Conservation (phyloP, 1,140 invertebrate genomes). For the Sitodiplosis mosellana region DNA sequence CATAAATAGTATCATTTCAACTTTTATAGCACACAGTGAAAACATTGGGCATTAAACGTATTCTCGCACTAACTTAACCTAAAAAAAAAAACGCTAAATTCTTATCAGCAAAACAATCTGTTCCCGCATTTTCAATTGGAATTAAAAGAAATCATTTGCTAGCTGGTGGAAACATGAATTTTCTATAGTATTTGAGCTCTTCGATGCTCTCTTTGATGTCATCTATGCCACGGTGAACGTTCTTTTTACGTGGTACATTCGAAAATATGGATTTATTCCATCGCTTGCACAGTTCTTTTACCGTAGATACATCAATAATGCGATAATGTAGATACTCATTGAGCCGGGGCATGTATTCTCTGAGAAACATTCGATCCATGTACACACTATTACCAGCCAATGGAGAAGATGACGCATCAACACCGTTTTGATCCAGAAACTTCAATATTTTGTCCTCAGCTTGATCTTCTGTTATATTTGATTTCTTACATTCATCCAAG, state of each 20-base stretch:
- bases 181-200: constrained; percentile 60
- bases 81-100: too few species aligned
- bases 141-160: too few species aligned
- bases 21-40: too few species aligned
- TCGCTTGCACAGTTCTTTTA: constrained; percentile 67
- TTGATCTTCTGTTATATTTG: constrained; percentile 38
- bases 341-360: constrained; percentile 55
- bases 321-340: constrained; percentile 76
- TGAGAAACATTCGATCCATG: constrained; percentile 63
- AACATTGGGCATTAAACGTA: too few species aligned
- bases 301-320: constrained; percentile 77
- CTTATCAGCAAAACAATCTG: too few species aligned
- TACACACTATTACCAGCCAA: constrained; percentile 82
- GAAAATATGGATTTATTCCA: constrained; percentile 49
- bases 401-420: constrained; percentile 40
- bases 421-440: constrained; percentile 52
- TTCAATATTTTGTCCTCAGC: constrained; percentile 54
- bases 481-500: constrained; percentile 45
- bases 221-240: constrained; percentile 51
- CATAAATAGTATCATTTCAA: too few species aligned
- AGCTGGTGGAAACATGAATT: constrained; percentile 33
- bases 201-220: constrained; percentile 76
- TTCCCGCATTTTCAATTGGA: too few species aligned
- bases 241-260: constrained; percentile 40
- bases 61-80: too few species aligned